These are phyloP conservation scores for Riparia riparia DNA, from an alignment of 2,113 vertebrate genomes.

Conservation along the genomic window DNA sequence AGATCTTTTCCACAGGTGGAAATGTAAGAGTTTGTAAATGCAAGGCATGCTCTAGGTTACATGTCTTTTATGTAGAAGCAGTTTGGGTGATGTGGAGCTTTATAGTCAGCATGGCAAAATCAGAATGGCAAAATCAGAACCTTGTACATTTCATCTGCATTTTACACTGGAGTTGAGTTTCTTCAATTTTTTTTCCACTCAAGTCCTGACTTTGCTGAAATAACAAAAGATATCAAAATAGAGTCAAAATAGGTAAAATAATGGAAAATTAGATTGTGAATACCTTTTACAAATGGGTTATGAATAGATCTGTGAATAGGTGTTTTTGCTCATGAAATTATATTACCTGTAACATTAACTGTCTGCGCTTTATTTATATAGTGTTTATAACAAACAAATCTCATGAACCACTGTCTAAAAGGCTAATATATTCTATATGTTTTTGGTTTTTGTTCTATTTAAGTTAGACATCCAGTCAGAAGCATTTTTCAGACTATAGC, in stretches of 20 bases:
- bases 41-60: accelerated
- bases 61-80: not conserved
- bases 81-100: not conserved
- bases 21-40: not conserved
- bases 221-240: not conserved
- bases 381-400: not conserved
- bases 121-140: not conserved
- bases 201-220: not conserved
- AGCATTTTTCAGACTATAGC: not conserved
- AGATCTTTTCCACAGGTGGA: not conserved
- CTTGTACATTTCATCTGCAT: not conserved
- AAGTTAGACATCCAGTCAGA: not conserved
- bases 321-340: not conserved
- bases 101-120: not conserved
- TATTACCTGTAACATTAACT: not conserved
- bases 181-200: not conserved
- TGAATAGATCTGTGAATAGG: not conserved
- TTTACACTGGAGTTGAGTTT: not conserved
- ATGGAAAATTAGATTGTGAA: not conserved
- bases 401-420: not conserved
- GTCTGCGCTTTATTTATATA: not conserved
- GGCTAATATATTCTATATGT: not conserved
- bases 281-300: not conserved
- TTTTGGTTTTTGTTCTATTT: not conserved
- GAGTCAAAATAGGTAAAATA: not conserved